Conservation (phyloP, 2,888 invertebrate species). For the Oscheius sp. region DNA sequence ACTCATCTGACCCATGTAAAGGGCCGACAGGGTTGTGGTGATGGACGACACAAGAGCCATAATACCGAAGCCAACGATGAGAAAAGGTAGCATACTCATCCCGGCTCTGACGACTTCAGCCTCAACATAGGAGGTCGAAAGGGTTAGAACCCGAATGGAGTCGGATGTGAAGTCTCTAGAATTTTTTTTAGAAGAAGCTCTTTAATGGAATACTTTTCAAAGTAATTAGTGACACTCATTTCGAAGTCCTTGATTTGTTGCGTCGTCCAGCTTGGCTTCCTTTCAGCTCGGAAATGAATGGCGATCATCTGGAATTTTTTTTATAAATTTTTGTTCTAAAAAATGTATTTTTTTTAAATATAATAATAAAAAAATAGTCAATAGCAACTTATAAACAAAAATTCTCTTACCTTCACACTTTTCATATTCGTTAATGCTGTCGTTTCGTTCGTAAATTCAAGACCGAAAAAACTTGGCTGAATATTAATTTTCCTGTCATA, state of each 20-base stretch:
- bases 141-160: conserved; percentile 55
- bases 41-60: conserved; percentile 59
- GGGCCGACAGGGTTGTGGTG: conserved; percentile 59
- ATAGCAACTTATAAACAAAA: neutral
- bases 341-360: neutral
- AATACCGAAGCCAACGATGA: conserved; percentile 61
- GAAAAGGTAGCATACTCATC: conserved; percentile 59
- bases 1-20: conserved; percentile 61
- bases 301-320: conserved; percentile 42
- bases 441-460: conserved; percentile 44
- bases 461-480: conserved; percentile 66
- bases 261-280: conserved; percentile 61
- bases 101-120: conserved; percentile 62
- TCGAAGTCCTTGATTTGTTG: conserved; percentile 62
- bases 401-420: conserved; percentile 34
- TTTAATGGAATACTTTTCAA: conserved; percentile 61
- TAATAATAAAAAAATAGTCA: neutral
- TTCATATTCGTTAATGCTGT: conserved; percentile 43
- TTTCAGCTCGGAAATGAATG: conserved; percentile 60
- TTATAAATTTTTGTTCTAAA: neutral
- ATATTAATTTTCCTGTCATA: conserved; percentile 63
- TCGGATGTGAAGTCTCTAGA: conserved; percentile 56
- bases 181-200: no score
- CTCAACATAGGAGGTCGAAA: conserved; percentile 65
- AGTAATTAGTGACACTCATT: conserved; percentile 60